Conservation (phyloP, 2,888 invertebrate genomes). For the Julus scanicus region DNA sequence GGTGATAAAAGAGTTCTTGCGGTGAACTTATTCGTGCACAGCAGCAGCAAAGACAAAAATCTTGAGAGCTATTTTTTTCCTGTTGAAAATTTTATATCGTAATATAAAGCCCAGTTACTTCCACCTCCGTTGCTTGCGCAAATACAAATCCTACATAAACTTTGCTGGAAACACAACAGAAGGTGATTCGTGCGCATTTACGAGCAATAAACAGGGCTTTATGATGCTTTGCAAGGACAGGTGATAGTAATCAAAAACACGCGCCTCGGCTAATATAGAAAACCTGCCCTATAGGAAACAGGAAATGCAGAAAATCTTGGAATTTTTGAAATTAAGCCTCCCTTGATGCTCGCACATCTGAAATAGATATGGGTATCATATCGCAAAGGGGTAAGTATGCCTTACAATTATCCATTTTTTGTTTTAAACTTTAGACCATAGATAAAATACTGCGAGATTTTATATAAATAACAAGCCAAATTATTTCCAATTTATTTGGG, state of each 20-base stretch:
- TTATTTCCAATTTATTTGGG: too few relatives aligned
- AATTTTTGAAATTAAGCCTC: neutral
- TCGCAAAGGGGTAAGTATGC: too few relatives aligned
- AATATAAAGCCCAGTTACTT: slow-evolving; percentile 38
- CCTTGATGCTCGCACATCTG: neutral
- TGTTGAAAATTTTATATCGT: neutral
- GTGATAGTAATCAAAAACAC: slow-evolving; percentile 45
- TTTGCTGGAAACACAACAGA: slow-evolving; percentile 5
- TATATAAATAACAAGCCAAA: too few relatives aligned
- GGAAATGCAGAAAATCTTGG: neutral
- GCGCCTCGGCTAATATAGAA: neutral
- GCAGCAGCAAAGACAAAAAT: slow-evolving; percentile 1
- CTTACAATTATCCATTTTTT: too few relatives aligned
- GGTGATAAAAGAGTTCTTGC: neutral
- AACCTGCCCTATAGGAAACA: neutral
- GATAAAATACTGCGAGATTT: too few relatives aligned
- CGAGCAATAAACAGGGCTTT: slow-evolving; percentile 45
- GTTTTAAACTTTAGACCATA: too few relatives aligned
- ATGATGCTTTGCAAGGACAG: slow-evolving; percentile 36
- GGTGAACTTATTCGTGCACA: neutral
- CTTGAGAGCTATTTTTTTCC: slow-evolving; percentile 8
- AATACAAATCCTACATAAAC: neutral
- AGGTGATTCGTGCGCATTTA: slow-evolving; percentile 29
- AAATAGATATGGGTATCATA: neutral
- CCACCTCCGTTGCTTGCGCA: slow-evolving; percentile 17